Base-by-base conservation (phyloP, 92 coral and sea anemone species). In the Bergia puertoricense region DNA sequence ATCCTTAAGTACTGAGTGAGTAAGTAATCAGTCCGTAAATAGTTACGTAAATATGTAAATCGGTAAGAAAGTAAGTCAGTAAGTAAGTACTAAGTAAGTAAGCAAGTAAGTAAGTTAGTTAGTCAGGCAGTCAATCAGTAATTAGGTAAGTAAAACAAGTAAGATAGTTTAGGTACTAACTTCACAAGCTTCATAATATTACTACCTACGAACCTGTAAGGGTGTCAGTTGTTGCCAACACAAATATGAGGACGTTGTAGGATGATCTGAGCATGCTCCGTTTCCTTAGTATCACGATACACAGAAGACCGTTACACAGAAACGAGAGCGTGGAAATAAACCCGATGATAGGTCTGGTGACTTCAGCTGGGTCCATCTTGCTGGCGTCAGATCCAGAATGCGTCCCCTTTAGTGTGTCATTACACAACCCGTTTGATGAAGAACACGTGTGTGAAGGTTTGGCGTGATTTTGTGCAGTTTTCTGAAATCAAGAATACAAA, bases 241-340 rank as follows among this genome's bases (percentile, higher is more conserved):
- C 56, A 23, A 82, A 82, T 82, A 82, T 82, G n/a, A 82, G 86
- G 39, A 66, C 20, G 54, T 82, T 67, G 86, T 82, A 82, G 30
- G 86, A 82, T 6, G 46, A 59, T 16, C 8, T 43, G 56, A 82
- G 86, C 86, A 82, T 82, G 40, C 56, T 20, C 54, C 76, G 56
- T 40, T 22, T 82, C 86, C 56, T 82, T 0, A 82, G 86, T 76
- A 82, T 82, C 38, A 82, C 86, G 16, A 71, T 50, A 66, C 86
- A 82, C 5, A 82, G 86, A 2, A 82, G 20, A 20, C 86, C 86
- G 8, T 82, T 82, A 22, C 86, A 82, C 40, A 82, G 40, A 66
- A 67, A 82, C 0, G 86, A 82, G 8, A 82, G 76, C 40, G 42
- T 71, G 16, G 86, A 11, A 44, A 82, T 82, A 11, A 82, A 8